A percentile compares a stretch with the other conserved stretches of the same genome.
These are phyloP conservation scores for Scomber colias DNA, from an alignment of 2,113 vertebrate genomes.

Conservation along the genomic window DNA sequence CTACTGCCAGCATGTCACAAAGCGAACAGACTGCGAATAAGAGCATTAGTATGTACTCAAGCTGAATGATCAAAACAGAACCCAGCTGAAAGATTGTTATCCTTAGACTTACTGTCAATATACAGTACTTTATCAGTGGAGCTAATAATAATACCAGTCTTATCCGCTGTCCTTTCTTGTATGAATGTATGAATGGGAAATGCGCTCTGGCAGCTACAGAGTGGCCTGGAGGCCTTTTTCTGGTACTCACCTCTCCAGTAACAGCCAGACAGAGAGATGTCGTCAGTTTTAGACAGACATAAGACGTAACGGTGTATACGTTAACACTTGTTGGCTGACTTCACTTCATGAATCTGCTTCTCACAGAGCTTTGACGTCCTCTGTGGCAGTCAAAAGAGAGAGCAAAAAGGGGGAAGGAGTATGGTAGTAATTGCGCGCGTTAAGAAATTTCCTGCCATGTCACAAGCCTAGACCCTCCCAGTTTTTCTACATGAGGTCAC, in stretches of 20 bases:
- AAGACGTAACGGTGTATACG: background rate
- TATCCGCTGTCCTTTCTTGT: background rate
- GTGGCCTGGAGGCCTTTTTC: background rate
- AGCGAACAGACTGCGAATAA: background rate
- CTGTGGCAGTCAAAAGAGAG: constrained; percentile 20
- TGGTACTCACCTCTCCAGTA: constrained; percentile 55
- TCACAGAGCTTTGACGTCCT: background rate
- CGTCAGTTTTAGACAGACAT: constrained; percentile 23
- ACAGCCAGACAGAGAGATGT: constrained; percentile 11
- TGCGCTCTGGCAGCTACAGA: background rate
- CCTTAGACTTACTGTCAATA: background rate
- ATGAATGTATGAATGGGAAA: constrained; percentile 13
- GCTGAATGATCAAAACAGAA: background rate
- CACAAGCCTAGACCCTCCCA: constrained; percentile 48
- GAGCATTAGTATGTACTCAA: background rate
- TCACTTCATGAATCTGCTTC: constrained; percentile 1
- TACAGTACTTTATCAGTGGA: background rate
- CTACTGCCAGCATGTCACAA: constrained; percentile 36
- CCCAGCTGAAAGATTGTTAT: background rate
- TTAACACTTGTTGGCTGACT: background rate
- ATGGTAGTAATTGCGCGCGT: constrained; percentile 6
- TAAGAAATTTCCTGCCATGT: constrained; percentile 52
- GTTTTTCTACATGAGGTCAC: constrained; percentile 2
- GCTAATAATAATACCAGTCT: background rate
- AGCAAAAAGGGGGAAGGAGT: constrained; percentile 9